Conservation (phyloP, 2,113 vertebrate species). For the Hyla sarda region DNA sequence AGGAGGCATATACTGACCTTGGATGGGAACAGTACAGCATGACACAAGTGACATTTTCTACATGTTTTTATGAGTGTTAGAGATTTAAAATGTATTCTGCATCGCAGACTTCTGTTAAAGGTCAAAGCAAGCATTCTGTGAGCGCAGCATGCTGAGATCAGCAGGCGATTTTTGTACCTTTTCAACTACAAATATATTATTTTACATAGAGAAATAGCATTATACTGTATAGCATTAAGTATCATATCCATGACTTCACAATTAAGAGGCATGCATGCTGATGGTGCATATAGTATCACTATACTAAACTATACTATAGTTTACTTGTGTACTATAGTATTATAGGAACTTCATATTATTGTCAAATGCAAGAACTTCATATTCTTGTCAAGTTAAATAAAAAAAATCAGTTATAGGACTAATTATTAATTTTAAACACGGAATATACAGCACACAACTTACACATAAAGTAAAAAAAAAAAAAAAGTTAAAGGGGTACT, state of each 20-base stretch:
- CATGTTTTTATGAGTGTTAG: conserved; percentile 36
- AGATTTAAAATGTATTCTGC: conserved; percentile 41
- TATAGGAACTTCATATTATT: no score
- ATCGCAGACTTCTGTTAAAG: conserved; percentile 29
- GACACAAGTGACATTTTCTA: conserved; percentile 44
- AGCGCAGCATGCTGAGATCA: conserved; percentile 28
- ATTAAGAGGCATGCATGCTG: neutral
- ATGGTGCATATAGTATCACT: neutral
- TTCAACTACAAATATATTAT: conserved; percentile 7
- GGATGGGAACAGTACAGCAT: conserved; percentile 16
- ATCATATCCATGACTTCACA: neutral
- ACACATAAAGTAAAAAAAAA: no score
- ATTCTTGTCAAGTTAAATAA: no score
- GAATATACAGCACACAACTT: no score
- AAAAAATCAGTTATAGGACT: no score
- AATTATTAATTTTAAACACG: no score
- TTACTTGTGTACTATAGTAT: neutral
- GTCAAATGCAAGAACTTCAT: no score
- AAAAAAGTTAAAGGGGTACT: no score
- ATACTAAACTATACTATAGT: no score
- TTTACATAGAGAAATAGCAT: conserved; percentile 10
- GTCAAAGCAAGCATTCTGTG: conserved; percentile 29
- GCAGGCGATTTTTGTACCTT: conserved; percentile 20
- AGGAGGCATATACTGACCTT: conserved; percentile 36
- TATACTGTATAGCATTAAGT: neutral